Conservation (phyloP, 2,113 vertebrate genomes). For the Dunckerocampus dactyliophorus region DNA sequence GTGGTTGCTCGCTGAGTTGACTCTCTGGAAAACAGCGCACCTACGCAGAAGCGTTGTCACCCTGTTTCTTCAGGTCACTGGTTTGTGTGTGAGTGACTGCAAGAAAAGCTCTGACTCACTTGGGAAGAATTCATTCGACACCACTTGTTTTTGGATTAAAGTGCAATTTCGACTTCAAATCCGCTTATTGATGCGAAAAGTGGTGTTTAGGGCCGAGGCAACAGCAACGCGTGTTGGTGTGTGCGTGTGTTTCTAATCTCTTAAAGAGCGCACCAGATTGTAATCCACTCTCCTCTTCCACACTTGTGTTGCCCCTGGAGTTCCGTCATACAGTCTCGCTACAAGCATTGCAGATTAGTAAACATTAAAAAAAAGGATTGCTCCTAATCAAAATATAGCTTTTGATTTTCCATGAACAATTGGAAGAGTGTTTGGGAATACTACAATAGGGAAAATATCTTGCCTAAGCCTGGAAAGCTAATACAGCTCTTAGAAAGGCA, state of each 20-base stretch:
- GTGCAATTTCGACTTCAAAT: slow-evolving; percentile 37
- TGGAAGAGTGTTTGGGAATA: slow-evolving; percentile 20
- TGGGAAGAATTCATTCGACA: not conserved
- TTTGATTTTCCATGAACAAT: slow-evolving; percentile 41
- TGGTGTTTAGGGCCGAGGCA: slow-evolving; percentile 1
- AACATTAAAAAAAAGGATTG: slow-evolving; percentile 27
- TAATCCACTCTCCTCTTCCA: slow-evolving; percentile 32
- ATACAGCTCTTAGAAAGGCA: slow-evolving; percentile 31
- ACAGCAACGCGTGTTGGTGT: not conserved
- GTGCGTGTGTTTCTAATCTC: not conserved
- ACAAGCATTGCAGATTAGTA: slow-evolving; percentile 40
- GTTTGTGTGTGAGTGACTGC: too few species aligned
- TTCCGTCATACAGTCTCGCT: slow-evolving; percentile 16
- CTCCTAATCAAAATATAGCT: slow-evolving; percentile 22
- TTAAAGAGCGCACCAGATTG: slow-evolving; percentile 15
- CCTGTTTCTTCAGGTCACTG: too few species aligned
- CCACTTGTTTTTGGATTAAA: slow-evolving; percentile 31
- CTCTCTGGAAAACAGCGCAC: too few species aligned
- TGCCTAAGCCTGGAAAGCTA: slow-evolving; percentile 24
- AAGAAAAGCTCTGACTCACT: too few species aligned
- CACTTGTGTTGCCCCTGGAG: slow-evolving; percentile 1
- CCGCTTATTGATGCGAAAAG: slow-evolving; percentile 20
- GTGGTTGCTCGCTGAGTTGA: too few species aligned
- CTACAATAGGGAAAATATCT: slow-evolving; percentile 25
- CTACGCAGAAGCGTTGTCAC: too few species aligned